Conservation (phyloP, 2,113 vertebrate genomes). For the Balaenoptera acutorostrata region DNA sequence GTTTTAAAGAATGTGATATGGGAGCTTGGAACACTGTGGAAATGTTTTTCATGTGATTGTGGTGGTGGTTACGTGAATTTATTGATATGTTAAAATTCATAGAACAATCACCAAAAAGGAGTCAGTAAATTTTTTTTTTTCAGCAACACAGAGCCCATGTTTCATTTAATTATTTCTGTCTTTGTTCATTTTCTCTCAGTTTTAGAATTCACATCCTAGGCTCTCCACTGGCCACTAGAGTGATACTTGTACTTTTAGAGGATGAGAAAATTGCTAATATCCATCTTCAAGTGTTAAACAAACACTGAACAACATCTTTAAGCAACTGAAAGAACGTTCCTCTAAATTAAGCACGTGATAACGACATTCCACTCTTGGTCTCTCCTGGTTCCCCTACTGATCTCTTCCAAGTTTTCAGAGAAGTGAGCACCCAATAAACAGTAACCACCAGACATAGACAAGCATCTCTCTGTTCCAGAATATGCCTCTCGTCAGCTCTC, state of each 20-base stretch:
- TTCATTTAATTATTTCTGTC: background rate
- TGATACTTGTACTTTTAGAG: background rate
- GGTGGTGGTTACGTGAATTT: background rate
- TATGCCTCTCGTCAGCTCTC: slow-evolving; percentile 39
- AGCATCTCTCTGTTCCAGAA: slow-evolving; percentile 16
- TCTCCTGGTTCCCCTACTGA: background rate
- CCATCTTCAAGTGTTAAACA: background rate
- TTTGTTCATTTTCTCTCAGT: background rate
- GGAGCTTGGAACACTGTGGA: background rate
- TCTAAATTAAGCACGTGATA: background rate
- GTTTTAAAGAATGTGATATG: background rate
- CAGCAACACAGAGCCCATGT: background rate
- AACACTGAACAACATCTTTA: background rate
- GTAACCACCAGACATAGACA: background rate
- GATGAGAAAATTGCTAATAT: background rate
- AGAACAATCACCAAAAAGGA: background rate
- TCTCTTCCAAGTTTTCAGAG: background rate
- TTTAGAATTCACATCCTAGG: background rate
- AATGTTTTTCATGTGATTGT: background rate
- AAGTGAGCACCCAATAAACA: background rate
- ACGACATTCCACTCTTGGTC: background rate
- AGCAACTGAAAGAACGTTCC: background rate
- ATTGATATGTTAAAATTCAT: background rate
- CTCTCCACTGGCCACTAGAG: background rate
- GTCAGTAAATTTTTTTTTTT: background rate